phyloP scores from a whole-genome alignment of 2,113 vertebrate genomes.

The Aleadryas rufinucha region DNA sequence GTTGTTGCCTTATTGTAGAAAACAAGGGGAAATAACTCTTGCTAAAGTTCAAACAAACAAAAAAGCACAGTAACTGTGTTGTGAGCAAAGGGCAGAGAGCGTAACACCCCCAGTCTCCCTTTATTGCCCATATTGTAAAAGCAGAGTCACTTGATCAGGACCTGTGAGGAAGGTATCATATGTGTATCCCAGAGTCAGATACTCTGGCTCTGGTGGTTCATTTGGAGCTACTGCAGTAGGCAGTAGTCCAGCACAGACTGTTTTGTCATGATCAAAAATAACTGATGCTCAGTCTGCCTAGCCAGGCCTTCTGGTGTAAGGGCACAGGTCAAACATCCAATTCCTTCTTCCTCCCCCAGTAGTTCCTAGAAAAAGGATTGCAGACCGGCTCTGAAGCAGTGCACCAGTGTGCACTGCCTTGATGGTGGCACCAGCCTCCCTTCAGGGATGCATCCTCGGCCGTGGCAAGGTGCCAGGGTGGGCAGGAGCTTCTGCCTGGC shows the following conservation, averaged over 20 bases:
- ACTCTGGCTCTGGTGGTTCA: background rate
- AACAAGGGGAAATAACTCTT: background rate
- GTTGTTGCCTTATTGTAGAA: background rate
- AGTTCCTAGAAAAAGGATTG: background rate
- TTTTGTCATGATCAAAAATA: background rate
- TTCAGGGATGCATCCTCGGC: background rate
- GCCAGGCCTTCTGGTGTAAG: background rate
- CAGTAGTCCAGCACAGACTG: background rate
- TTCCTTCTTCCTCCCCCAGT: background rate
- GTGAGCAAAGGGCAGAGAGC: background rate
- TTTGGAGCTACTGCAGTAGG: background rate
- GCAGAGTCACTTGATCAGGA: background rate
- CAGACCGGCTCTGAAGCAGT: rapidly evolving
- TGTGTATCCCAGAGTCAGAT: background rate
- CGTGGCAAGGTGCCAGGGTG: background rate
- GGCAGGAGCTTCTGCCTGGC: background rate
- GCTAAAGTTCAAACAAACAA: background rate
- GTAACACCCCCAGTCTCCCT: background rate
- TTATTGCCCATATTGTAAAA: background rate
- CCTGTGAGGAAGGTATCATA: background rate
- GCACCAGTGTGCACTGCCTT: background rate
- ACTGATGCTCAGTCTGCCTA: background rate
- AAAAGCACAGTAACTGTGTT: background rate
- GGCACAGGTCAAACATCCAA: background rate
- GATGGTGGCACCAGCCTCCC: background rate